phyloP scores from a whole-genome alignment of 2,797 vertebrate genomes.

The Rhinichthys osculus region DNA sequence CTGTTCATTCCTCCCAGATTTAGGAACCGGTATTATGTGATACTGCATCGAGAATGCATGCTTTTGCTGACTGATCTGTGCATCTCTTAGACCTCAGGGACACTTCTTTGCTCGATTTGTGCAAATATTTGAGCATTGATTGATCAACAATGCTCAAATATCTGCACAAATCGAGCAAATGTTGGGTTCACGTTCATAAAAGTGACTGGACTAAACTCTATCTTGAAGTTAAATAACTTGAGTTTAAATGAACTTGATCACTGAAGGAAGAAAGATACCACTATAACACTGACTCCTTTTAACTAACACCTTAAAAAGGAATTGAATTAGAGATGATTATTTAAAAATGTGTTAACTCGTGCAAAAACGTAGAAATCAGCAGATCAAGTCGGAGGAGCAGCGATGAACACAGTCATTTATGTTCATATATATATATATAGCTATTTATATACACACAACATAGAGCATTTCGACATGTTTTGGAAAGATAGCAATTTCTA shows the following conservation, averaged over 20 bases:
- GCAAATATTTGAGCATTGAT: too few relatives aligned
- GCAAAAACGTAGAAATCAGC: background rate
- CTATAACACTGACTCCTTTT: slow-evolving; percentile 31
- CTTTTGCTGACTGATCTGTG: too few relatives aligned
- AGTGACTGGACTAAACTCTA: background rate
- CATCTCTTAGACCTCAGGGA: too few relatives aligned
- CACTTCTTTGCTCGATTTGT: too few relatives aligned
- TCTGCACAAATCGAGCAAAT: slow-evolving; percentile 70
- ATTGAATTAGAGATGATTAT: background rate
- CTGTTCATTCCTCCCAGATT: background rate
- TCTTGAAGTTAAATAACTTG: too few relatives aligned
- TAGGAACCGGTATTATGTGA: background rate
- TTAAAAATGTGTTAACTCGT: background rate
- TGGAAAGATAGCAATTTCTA: background rate
- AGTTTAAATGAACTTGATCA: slow-evolving; percentile 74
- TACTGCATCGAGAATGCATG: background rate
- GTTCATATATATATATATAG: too few relatives aligned
- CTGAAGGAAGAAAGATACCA: slow-evolving; percentile 65
- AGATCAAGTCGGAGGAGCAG: background rate
- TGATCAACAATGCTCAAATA: slow-evolving; percentile 65
- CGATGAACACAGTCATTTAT: background rate
- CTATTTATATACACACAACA: too few relatives aligned
- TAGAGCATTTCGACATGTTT: too few relatives aligned
- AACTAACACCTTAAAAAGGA: background rate
- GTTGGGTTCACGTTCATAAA: slow-evolving; percentile 67